Base-by-base conservation (phyloP, 2,797 vertebrate genomes). In the Brachyrhaphis roseni region DNA sequence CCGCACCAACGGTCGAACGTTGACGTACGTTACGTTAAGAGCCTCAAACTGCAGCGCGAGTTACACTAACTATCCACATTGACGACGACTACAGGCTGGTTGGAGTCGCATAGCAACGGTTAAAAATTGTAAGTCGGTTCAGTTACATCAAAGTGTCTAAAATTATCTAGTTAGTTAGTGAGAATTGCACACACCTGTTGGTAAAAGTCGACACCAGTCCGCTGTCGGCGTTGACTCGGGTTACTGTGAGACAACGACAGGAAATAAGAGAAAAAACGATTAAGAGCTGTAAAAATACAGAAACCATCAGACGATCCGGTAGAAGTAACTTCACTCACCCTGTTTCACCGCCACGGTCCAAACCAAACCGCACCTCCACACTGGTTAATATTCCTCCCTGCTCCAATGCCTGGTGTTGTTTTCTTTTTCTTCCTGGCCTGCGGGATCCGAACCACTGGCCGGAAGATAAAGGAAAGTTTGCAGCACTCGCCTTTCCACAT, bases 391-490 rank as follows among this genome's bases (percentile, higher is more conserved):
- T 26, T n/a, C 73, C 43, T 34, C 16, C 31, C 41, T 18, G 28
- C 62, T 18, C 31, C 59, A 36, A 34, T 36, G 31, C 34, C 62
- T 39, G 64, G 4, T 39, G 64, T 39, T 20, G 34, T 26, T 53
- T 71, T 45, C 41, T 15, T 16, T 26, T 43, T 28, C 23, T 71
- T 71, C 11, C 23, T 83, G 83, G 80, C 85, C 86, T n/a, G 49
- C 81, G 46, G 77, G 75, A 62, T 83, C 77, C 78, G 70, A 46
- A 23, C 51, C 59, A 20, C 16, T 36, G 83, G 80, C 92, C 92
- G 93, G 94, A 94, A 95, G 94, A 91, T 74, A 26, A 43, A 72
- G 85, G 84, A 90, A 45, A 93, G 89, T 94, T 94, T 66, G 82
- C 78, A 36, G 75, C 75, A 23, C 79, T 59, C 73, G 80, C 76